phyloP scores from a whole-genome alignment of 1,140 invertebrate species.

The Oedothorax gibbosus region DNA sequence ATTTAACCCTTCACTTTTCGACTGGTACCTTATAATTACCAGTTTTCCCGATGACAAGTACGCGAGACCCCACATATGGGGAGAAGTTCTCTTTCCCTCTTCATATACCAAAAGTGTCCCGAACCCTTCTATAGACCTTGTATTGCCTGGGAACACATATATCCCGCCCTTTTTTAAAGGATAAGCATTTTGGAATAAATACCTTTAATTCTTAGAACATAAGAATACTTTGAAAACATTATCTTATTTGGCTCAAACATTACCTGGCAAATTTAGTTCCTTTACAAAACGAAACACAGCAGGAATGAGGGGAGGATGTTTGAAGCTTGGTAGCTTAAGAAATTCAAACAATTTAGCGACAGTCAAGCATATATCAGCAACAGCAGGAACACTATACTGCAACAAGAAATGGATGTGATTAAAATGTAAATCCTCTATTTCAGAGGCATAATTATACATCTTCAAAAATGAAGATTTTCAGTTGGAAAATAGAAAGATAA shows the following conservation, averaged over 20 bases:
- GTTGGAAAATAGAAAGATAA: background rate
- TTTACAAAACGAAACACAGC: constrained; percentile 15
- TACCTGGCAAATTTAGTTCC: constrained; percentile 45
- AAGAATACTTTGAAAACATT: background rate
- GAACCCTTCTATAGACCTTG: no score
- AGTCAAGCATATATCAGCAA: background rate
- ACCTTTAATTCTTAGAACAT: background rate
- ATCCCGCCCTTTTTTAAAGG: background rate
- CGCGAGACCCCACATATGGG: background rate
- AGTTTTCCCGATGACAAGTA: no score
- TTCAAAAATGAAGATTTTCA: background rate
- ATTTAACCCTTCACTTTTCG: no score
- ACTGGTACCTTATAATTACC: no score
- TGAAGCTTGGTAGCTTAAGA: constrained; percentile 28
- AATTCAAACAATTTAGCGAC: constrained; percentile 26
- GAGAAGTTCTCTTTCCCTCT: background rate
- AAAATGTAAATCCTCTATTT: background rate
- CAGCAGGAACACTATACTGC: constrained; percentile 7
- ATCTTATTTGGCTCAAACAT: background rate
- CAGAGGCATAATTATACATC: background rate
- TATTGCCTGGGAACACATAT: no score
- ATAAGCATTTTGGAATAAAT: background rate
- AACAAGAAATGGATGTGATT: background rate
- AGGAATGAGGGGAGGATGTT: constrained; percentile 17
- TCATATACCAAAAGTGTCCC: background rate